These are phyloP conservation scores for Lampris incognitus DNA, from an alignment of 2,113 vertebrate species.

Conservation along the genomic window DNA sequence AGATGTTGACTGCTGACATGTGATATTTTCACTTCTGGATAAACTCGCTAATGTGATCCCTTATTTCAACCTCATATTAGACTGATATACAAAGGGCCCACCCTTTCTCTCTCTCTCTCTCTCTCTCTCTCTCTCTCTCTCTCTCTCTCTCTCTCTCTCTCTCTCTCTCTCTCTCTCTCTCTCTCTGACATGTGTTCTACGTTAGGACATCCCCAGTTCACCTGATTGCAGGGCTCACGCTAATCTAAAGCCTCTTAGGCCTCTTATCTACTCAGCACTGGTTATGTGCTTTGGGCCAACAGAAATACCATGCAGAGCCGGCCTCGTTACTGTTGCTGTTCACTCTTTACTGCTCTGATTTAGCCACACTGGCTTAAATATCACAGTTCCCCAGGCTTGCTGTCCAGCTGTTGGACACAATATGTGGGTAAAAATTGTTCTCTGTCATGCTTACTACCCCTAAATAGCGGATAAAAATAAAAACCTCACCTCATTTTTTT, in stretches of 20 bases:
- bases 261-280: slow-evolving; percentile 80
- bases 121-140: not conserved
- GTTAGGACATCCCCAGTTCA: slow-evolving; percentile 67
- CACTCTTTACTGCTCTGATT: slow-evolving; percentile 31
- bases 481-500: not conserved
- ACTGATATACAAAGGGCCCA: too few species aligned
- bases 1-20: too few species aligned
- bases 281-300: slow-evolving; percentile 78
- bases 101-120: slow-evolving; percentile 3
- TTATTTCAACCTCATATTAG: too few species aligned
- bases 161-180: slow-evolving; percentile 11
- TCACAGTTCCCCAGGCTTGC: slow-evolving; percentile 13
- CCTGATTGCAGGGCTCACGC: slow-evolving; percentile 68
- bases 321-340: slow-evolving; percentile 59
- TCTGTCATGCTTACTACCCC: slow-evolving; percentile 2
- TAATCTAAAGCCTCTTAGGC: slow-evolving; percentile 81
- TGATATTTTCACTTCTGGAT: not conserved
- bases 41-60: slow-evolving; percentile 2
- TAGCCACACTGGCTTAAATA: slow-evolving; percentile 32
- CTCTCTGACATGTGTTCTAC: slow-evolving; percentile 53
- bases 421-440: slow-evolving; percentile 23
- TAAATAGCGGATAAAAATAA: slow-evolving; percentile 21
- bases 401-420: slow-evolving; percentile 18
- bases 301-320: slow-evolving; percentile 70
- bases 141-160: slow-evolving; percentile 4